phyloP scores from a whole-genome alignment of 2,888 invertebrate genomes.

The Criorhina ranunculi region DNA sequence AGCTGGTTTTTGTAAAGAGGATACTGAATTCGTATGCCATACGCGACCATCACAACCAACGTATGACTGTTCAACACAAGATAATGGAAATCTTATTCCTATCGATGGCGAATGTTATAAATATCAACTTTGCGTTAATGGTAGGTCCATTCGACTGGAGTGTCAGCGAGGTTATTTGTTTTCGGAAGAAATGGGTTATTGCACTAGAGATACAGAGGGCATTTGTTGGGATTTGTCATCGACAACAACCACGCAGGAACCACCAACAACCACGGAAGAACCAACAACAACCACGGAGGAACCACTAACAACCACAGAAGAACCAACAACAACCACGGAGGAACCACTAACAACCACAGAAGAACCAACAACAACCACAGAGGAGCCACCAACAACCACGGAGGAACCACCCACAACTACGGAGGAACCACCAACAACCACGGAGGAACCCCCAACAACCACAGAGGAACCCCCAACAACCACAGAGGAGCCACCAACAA shows the following conservation, averaged over 20 bases:
- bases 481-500: background rate
- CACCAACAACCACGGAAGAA: slow-evolving; percentile 10
- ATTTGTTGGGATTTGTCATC: slow-evolving; percentile 56
- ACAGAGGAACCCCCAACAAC: background rate
- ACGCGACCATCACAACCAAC: background rate
- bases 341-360: background rate
- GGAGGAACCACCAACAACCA: background rate
- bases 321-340: background rate
- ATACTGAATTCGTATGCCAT: background rate
- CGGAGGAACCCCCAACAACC: background rate
- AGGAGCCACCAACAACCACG: background rate
- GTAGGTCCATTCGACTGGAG: slow-evolving; percentile 72
- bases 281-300: background rate
- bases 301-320: slow-evolving; percentile 21
- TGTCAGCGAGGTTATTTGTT: slow-evolving; percentile 78
- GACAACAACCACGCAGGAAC: slow-evolving; percentile 1
- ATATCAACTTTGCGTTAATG: slow-evolving; percentile 77
- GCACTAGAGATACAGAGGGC: slow-evolving; percentile 77
- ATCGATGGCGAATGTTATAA: slow-evolving; percentile 77
- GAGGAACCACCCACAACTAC: background rate
- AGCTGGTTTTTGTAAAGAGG: background rate
- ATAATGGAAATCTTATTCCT: slow-evolving; percentile 37
- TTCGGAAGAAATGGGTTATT: slow-evolving; percentile 64
- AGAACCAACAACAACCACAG: slow-evolving; percentile 6
- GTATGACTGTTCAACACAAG: background rate